phyloP scores from a whole-genome alignment of 1,140 invertebrate species.

The Caenorhabditis latens region DNA sequence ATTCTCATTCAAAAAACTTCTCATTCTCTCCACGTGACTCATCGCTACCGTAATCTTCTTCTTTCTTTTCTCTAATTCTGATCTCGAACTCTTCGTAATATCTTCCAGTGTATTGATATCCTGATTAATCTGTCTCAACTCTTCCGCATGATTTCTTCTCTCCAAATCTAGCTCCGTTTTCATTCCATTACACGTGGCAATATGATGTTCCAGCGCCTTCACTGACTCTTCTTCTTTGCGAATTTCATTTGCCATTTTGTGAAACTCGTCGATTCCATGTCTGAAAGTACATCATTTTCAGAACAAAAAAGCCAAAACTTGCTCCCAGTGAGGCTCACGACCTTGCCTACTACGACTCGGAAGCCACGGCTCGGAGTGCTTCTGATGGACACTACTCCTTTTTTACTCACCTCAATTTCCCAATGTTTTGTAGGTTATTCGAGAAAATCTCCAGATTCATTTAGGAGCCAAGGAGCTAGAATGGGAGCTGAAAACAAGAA shows the following conservation, averaged over 20 bases:
- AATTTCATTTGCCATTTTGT: slow-evolving; percentile 43
- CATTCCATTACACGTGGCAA: slow-evolving; percentile 51
- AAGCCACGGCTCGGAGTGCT: no score
- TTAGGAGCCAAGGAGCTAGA: neutral
- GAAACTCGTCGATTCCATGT: slow-evolving; percentile 7
- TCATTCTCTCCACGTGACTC: slow-evolving; percentile 14
- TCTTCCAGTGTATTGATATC: slow-evolving; percentile 70
- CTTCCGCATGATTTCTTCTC: slow-evolving; percentile 65
- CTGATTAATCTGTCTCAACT: slow-evolving; percentile 69
- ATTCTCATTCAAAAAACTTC: slow-evolving; percentile 23
- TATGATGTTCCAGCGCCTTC: slow-evolving; percentile 19
- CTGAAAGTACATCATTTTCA: neutral
- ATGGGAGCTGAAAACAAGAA: slow-evolving; percentile 17
- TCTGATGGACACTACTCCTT: neutral
- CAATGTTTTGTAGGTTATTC: slow-evolving; percentile 26
- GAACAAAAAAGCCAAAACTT: neutral
- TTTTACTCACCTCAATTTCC: slow-evolving; percentile 24
- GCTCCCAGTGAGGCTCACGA: slow-evolving; percentile 1
- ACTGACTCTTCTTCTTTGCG: slow-evolving; percentile 9
- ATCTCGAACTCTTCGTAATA: slow-evolving; percentile 62
- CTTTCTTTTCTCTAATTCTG: slow-evolving; percentile 51
- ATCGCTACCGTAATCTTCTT: neutral
- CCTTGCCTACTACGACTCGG: no score
- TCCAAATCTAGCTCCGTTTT: slow-evolving; percentile 58
- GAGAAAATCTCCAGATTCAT: slow-evolving; percentile 50